Base-by-base conservation (phyloP, 2,888 invertebrate species). In the Phortica okadai region DNA sequence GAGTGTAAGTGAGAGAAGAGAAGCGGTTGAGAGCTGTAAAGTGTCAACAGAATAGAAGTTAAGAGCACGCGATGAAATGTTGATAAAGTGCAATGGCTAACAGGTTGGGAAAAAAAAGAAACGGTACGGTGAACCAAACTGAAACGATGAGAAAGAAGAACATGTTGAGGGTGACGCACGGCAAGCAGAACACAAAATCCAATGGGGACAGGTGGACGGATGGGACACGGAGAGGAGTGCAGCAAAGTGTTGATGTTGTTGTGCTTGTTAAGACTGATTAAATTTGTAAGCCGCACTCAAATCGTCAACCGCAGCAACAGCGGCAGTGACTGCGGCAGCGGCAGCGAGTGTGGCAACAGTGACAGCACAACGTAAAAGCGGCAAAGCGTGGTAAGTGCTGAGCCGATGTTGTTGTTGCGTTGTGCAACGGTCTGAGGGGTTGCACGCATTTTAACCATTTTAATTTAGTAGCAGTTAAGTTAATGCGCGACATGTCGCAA, bases 241-340 rank as follows among this genome's bases (percentile, higher is more conserved):
- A 11, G 42, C 10, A 56, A 8, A 10, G 25, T 42, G 45, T 45
- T n/a, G 74, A 62, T 54, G 62, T 10, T 42, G 74, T 72, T 78
- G 62, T 77, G 77, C 79, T 79, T 80, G 81, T 83, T 83, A 81
- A 86, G 83, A 84, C 82, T 88, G 85, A 86, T 88, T 88, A 89
- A 88, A 88, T 85, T 88, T 86, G 88, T 86, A 88, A 88, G 82
- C 88, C 81, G 76, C 77, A 75, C 67, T 84, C 50, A 50, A 50
- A 50, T 50, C 50, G 6, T 14, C 62, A 62, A 62, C 25, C n/a
- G 21, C 59, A 59, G 16, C n/a, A 21, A 6, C 62, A 62, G 21
- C 25, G 25, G 21, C 62, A 62, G 7, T 10, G 21, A 21, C 7
- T 59, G 14, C 4, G 41, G 64, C n/a, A 16, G 14, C 4, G 41